Base-by-base conservation (phyloP, 2,888 invertebrate genomes). In the Morinoia aosen region DNA sequence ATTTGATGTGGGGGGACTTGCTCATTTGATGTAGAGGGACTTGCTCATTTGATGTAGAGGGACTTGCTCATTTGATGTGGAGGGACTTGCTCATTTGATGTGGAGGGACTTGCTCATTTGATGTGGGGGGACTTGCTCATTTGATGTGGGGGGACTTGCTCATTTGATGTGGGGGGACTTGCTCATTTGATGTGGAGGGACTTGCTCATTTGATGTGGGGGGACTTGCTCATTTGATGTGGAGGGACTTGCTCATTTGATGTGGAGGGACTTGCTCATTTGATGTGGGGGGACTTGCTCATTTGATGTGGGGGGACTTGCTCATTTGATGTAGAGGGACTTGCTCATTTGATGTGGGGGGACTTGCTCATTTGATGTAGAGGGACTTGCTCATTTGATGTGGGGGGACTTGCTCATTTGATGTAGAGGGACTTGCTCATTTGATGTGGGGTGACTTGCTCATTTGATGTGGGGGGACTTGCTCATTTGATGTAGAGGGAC, bases 381-480 rank as follows among this genome's bases (percentile, higher is more conserved):
- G 61, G 61, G 61, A 16, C 61, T 61, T 61, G 61, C 14, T 19
- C n/a, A n/a, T n/a, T n/a, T n/a, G n/a, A n/a, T n/a, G n/a, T n/a
- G n/a, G n/a, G 48, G 48, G 48, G 48, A 48, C 97, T 57, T 11
- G 33, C 48, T 48, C n/a, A n/a, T n/a, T n/a, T 14, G 61, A n/a
- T 12, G 3, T n/a, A n/a, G n/a, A n/a, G n/a, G 48, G 48, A 48
- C 48, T 48, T 48, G 48, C 5, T 48, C 5, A 48, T 48, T 48
- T 48, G 48, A 48, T 96, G 99, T 98, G 99, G 99, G 99, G 97
- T 97, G 97, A 19, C 88, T 61, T 61, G 61, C 14, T 19, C 5
- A 0, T 4, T n/a, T n/a, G n/a, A n/a, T n/a, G n/a, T n/a, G n/a
- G n/a, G 5, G 48, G 48, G 48, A 48, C 97, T 57, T 40, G 33